These are phyloP conservation scores for Suricata suricatta DNA, from an alignment of 2,113 vertebrate species.

Conservation along the genomic window DNA sequence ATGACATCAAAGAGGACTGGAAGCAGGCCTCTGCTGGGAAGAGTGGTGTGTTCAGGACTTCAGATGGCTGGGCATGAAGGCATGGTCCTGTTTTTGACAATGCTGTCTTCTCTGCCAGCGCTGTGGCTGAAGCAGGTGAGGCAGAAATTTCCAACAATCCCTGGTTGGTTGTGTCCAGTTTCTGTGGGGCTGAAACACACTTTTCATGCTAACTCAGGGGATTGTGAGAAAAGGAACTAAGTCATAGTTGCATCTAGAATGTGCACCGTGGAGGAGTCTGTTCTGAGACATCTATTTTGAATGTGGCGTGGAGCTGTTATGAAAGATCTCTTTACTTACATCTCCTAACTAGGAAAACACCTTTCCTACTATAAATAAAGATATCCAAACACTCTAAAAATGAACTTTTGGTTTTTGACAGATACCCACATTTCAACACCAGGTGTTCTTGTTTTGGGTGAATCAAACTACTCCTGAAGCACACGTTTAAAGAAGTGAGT, in stretches of 20 bases:
- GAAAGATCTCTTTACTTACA: slow-evolving; percentile 40
- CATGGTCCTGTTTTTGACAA: slow-evolving; percentile 29
- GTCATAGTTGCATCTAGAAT: slow-evolving; percentile 51
- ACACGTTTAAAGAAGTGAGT: background rate
- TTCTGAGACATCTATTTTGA: slow-evolving; percentile 61
- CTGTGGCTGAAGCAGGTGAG: background rate
- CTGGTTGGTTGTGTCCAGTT: slow-evolving; percentile 2
- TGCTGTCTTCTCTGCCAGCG: slow-evolving; percentile 34
- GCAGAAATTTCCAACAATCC: background rate
- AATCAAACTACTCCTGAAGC: slow-evolving; percentile 43
- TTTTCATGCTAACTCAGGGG: background rate
- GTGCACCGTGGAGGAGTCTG: slow-evolving; percentile 11
- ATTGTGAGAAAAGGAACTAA: slow-evolving; percentile 37
- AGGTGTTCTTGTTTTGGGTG: slow-evolving; percentile 37
- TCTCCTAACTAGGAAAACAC: slow-evolving; percentile 54
- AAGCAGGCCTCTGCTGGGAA: background rate
- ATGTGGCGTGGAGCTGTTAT: slow-evolving; percentile 30
- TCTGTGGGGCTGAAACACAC: background rate
- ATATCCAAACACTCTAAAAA: slow-evolving; percentile 50
- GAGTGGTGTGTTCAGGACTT: background rate
- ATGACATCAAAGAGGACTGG: background rate
- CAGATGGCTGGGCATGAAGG: background rate
- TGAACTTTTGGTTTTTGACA: slow-evolving; percentile 43
- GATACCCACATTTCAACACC: slow-evolving; percentile 21
- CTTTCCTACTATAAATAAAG: slow-evolving; percentile 57